A percentile compares a stretch with the other conserved stretches of the same genome.
Conservation (phyloP, 2,797 vertebrate genomes). For the Pseudocheirus occidentalis region DNA sequence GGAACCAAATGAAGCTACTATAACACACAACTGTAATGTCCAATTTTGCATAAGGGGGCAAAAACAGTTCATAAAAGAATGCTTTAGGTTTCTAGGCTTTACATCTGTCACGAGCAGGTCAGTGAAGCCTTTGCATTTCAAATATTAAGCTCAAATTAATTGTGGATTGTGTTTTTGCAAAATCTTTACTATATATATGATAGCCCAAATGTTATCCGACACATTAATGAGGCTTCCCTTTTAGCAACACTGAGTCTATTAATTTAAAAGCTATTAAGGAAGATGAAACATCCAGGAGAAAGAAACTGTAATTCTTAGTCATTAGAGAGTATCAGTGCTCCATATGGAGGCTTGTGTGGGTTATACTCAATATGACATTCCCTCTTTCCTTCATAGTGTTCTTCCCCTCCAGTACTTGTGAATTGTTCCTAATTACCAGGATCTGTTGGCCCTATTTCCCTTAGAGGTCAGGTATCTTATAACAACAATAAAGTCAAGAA, state of each 20-base stretch:
- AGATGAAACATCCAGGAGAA: conserved; percentile 68
- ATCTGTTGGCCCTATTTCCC: neutral
- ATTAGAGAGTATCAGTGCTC: conserved; percentile 63
- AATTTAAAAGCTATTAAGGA: conserved; percentile 78
- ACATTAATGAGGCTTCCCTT: conserved; percentile 61
- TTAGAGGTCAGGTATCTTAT: neutral
- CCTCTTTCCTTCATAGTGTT: conserved; percentile 47
- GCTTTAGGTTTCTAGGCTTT: neutral
- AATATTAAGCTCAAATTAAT: conserved; percentile 65
- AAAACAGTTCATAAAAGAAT: neutral
- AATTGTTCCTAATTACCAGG: neutral
- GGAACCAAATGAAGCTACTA: neutral
- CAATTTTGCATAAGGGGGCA: neutral
- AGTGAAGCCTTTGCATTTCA: conserved; percentile 31
- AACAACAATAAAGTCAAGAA: neutral
- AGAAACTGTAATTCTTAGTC: conserved; percentile 68
- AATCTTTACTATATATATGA: conserved; percentile 31
- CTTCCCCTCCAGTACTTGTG: neutral
- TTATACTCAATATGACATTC: conserved; percentile 70
- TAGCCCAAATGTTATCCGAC: conserved; percentile 11
- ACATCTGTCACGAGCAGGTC: neutral
- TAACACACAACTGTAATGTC: neutral
- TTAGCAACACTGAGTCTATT: conserved; percentile 71
- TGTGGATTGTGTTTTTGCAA: conserved; percentile 56
- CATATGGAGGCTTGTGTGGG: conserved; percentile 61